Evolutionary conservation across 2,888 invertebrate species (phyloP), one percentile per base, ranked within the genome.

Genomic region (Drosophila kambysellisi): DNA sequence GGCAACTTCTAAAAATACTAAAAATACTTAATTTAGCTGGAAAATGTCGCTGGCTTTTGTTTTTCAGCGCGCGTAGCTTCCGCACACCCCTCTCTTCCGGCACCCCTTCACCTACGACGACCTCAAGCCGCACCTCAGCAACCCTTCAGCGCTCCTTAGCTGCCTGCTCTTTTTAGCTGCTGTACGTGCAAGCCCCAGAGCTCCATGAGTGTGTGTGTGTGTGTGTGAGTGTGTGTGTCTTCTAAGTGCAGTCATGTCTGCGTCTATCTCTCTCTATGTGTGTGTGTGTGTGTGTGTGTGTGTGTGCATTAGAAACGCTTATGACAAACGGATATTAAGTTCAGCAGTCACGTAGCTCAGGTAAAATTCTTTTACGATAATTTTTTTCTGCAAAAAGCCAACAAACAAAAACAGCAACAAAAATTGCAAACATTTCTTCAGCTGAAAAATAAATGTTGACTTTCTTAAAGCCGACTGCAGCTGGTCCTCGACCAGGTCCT

Each of bases 331-430:
- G 83, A 88, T 89, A 87, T 83, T 85, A 89, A 82, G 83, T 81
- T 83, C 86, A 87, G 82, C 85, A 91, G 91, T 91, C 91, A 92
- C 92, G 91, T 92, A 85, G 83, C 86, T 81, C 89, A 89, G 90
- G 86, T 91, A 84, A 92, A 92, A 92, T 89, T 89, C 90, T 91
- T 91, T 92, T 92, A 92, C 87, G 91, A 91, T 83, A 89, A 82
- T 87, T 87, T 85, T 76, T 82, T 79, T 25, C 20, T 79, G 51
- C 77, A 79, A 79, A 70, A 76, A 62, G 81, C 63, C 59, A 41
- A 53, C 46, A 63, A 53, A 60, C 52, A 43, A 66, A 63, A 66
- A 56, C 60, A 67, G 53, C 39, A 62, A 54, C 68, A 82, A 66
- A 53, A 65, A 52, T 50, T 56, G 56, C 33, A 68, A 60, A 64